These are phyloP conservation scores for Sinocyclocheilus anophthalmus DNA, from an alignment of 2,113 vertebrate species.

Conservation along the genomic window DNA sequence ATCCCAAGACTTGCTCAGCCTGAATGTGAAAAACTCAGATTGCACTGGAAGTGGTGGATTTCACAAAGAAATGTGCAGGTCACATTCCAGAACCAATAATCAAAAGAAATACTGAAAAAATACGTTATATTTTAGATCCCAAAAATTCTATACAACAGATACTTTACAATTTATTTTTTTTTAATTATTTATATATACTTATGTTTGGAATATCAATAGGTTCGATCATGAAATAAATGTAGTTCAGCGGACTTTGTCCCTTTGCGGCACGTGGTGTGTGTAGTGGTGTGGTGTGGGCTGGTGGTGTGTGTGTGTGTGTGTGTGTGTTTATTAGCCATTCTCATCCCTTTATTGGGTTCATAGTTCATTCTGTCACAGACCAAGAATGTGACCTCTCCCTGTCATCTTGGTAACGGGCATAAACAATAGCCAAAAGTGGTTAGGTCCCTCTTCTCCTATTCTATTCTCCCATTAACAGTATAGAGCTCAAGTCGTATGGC, in stretches of 20 bases:
- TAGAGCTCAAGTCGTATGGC: conserved; percentile 51
- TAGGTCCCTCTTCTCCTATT: conserved; percentile 35
- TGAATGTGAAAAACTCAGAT: conserved; percentile 1
- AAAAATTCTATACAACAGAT: background rate
- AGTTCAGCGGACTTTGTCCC: too few relatives aligned
- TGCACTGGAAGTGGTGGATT: background rate
- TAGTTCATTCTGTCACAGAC: background rate
- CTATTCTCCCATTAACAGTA: conserved; percentile 29
- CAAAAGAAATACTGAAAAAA: background rate
- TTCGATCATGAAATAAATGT: too few relatives aligned
- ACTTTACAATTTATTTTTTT: background rate
- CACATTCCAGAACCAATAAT: background rate
- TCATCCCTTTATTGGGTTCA: background rate
- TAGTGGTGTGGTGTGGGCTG: too few relatives aligned
- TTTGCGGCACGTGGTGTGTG: too few relatives aligned
- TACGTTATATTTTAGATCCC: background rate
- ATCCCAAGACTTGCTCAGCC: background rate
- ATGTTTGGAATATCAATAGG: too few relatives aligned
- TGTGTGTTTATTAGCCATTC: background rate
- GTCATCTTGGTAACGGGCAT: background rate
- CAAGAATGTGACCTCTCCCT: background rate
- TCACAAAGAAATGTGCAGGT: background rate
- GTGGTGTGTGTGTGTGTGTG: too few relatives aligned
- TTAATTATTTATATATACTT: background rate
- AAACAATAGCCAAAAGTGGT: conserved; percentile 58